Percentiles rank a stretch among this genome's conserved stretches.
These are phyloP conservation scores for Rhinophrynus dorsalis DNA, from an alignment of 2,797 vertebrate genomes.

Conservation along the genomic window DNA sequence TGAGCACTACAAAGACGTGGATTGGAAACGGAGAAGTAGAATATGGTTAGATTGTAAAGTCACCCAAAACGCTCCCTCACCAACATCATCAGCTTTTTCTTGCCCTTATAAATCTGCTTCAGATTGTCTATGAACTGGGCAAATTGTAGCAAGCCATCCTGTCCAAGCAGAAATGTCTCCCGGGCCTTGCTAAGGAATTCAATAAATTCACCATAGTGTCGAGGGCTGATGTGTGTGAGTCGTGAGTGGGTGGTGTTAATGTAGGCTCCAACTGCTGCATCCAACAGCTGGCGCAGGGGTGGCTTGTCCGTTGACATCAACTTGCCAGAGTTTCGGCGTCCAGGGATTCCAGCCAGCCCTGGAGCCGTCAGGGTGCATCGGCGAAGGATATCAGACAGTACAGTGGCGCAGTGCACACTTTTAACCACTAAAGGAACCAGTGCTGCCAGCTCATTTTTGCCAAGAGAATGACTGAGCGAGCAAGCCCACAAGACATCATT, in stretches of 20 bases:
- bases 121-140: slow-evolving; percentile 99
- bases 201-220: slow-evolving; percentile 97
- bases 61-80: slow-evolving; percentile 95
- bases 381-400: slow-evolving; percentile 94
- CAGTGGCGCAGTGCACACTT: slow-evolving; percentile 96
- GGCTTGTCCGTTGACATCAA: slow-evolving; percentile 98
- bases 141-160: slow-evolving; percentile 95
- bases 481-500: slow-evolving; percentile 98
- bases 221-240: slow-evolving; percentile 96
- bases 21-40: not conserved
- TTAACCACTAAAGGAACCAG: slow-evolving; percentile 96
- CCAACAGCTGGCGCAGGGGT: slow-evolving; percentile 92
- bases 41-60: slow-evolving; percentile 51
- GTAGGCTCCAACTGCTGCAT: slow-evolving; percentile 94
- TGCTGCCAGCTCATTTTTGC: slow-evolving; percentile 94
- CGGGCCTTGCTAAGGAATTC: slow-evolving; percentile 97
- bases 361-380: slow-evolving; percentile 95
- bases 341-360: slow-evolving; percentile 91
- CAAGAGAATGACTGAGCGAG: slow-evolving; percentile 94
- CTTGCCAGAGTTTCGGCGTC: slow-evolving; percentile 94
- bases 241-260: slow-evolving; percentile 98
- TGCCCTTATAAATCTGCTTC: slow-evolving; percentile 99
- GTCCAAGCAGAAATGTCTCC: slow-evolving; percentile 93
- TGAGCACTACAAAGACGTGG: not conserved
- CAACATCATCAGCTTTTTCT: slow-evolving; percentile 98